Evolutionary conservation across 2,888 invertebrate species (phyloP), one percentile per base, ranked within the genome.

Genomic region (Herminia tarsipennalis): DNA sequence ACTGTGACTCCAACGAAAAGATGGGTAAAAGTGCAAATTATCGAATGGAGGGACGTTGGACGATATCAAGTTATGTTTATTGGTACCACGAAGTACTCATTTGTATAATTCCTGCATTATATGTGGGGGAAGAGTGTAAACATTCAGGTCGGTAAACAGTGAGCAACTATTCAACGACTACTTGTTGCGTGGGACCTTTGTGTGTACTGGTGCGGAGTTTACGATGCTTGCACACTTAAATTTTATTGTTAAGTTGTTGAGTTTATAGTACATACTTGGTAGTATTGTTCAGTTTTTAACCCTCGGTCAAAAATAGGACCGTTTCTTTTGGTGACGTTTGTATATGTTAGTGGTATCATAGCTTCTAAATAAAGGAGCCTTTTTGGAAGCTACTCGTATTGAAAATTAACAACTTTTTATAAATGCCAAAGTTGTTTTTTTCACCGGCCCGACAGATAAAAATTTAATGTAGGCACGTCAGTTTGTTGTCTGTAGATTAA

Each of bases 21-120:
- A 80, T 73, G 81, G 78, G 68, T 79, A 86, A 88, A 88, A 87
- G 78, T 84, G 69, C 73, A 77, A 74, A 86, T 81, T 76, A 81
- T 77, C 62, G 58, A 56, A 68, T 69, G 64, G 47, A 65, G 66
- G 65, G 68, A 65, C 69, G 54, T 50, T 65, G 66, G 59, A 77
- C 70, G 70, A 70, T 62, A 65, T 64, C 71, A 65, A 66, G 76
- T 60, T 63, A 70, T 70, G 66, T 78, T 71, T 68, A 73, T 78
- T 73, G 62, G 61, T 50, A 63, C 77, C 81, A 56, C 82, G 68
- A 70, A 66, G 65, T 60, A 62, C 56, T 62, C 76, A 74, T 87
- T 88, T 79, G 88, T 77, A 89, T 89, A 88, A 88, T 88, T 78
- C 76, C 73, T 61, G 65, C 70, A 76, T 86, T 77, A 60, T 47